A percentile compares a stretch with the other conserved stretches of the same genome.
phyloP scores from a whole-genome alignment of 2,113 vertebrate genomes.

The Merops nubicus region DNA sequence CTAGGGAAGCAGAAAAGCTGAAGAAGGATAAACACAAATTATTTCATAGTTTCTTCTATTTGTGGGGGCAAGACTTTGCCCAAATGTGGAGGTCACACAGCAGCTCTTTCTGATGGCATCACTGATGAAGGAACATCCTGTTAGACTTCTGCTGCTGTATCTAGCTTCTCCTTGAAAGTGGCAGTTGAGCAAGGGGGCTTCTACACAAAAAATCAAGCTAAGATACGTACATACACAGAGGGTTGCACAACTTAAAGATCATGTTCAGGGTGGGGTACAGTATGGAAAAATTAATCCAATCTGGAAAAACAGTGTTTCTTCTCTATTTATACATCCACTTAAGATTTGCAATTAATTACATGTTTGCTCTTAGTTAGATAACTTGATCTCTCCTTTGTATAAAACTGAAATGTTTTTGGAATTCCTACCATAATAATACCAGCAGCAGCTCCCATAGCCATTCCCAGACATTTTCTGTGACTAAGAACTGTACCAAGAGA shows the following conservation, averaged over 20 bases:
- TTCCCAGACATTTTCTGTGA: background rate
- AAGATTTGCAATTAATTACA: background rate
- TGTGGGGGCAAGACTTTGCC: background rate
- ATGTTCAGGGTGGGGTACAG: background rate
- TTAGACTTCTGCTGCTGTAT: background rate
- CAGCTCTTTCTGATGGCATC: background rate
- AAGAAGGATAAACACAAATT: background rate
- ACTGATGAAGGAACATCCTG: background rate
- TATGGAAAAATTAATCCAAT: background rate
- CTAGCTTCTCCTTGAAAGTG: background rate
- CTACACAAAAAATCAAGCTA: background rate
- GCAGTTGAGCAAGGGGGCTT: background rate
- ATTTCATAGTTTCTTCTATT: background rate
- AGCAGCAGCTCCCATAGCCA: background rate
- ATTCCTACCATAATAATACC: background rate
- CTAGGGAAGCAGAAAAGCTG: background rate
- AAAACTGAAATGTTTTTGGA: background rate
- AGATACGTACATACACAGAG: fast-evolving
- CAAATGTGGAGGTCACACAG: background rate
- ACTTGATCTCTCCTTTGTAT: background rate
- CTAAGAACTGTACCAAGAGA: background rate
- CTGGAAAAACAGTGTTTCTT: background rate
- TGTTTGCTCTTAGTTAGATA: background rate
- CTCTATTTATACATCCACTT: background rate
- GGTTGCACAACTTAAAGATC: background rate